Conservation (phyloP, 2,888 invertebrate species). For the Hydrotaea cyrtoneurina region DNA sequence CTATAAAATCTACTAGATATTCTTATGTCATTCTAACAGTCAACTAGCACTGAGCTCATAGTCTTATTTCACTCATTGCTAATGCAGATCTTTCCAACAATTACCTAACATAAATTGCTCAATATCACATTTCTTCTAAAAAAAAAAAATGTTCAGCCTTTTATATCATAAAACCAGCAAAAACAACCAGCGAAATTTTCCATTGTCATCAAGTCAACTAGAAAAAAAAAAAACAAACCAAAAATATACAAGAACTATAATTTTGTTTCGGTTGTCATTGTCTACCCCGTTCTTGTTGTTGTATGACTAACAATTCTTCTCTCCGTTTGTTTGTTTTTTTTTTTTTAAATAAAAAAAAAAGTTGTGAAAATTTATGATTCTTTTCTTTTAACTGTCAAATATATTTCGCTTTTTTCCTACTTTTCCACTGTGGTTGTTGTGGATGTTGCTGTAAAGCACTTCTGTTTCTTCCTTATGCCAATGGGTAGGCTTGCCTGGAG, state of each 20-base stretch:
- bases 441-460: neutral
- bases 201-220: constrained; percentile 64
- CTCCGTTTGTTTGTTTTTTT: constrained; percentile 43
- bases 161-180: constrained; percentile 54
- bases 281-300: constrained; percentile 21
- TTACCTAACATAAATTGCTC: constrained; percentile 36
- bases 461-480: constrained; percentile 48
- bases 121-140: constrained; percentile 28
- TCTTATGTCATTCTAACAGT: too few relatives aligned
- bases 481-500: constrained; percentile 44
- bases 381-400: constrained; percentile 68
- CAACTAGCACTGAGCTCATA: too few relatives aligned
- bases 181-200: constrained; percentile 43
- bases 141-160: constrained; percentile 7
- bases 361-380: constrained; percentile 67
- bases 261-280: constrained; percentile 49
- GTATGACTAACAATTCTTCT: constrained; percentile 51
- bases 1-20: too few relatives aligned
- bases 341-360: too few relatives aligned
- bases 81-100: neutral
- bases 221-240: neutral
- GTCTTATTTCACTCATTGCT: too few relatives aligned
- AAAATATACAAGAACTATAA: constrained; percentile 51
- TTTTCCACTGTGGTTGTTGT: neutral
- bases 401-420: constrained; percentile 57